Conservation (phyloP, 2,797 vertebrate genomes). For the Microhierax caerulescens region DNA sequence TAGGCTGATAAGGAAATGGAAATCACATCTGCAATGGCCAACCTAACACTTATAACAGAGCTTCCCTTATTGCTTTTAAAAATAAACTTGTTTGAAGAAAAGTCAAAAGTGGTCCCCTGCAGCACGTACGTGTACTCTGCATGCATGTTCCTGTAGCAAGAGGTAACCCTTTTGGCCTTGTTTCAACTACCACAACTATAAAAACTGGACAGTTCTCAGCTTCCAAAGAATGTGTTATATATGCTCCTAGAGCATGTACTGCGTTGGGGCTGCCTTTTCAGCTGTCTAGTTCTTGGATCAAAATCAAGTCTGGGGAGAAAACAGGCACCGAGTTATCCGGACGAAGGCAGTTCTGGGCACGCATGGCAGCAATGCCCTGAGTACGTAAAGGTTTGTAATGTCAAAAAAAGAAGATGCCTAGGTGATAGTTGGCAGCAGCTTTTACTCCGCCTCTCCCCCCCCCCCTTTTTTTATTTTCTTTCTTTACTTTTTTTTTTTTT, state of each 20-base stretch:
- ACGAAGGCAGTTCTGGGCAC: neutral
- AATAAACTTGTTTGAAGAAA: neutral
- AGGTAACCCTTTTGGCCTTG: neutral
- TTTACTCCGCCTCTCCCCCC: neutral
- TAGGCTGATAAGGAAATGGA: neutral
- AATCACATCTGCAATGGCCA: neutral
- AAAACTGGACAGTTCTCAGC: neutral
- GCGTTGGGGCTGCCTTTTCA: neutral
- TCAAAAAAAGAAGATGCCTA: neutral
- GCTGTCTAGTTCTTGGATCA: neutral
- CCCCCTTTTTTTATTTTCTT: no score
- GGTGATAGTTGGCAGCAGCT: neutral
- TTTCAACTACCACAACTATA: neutral
- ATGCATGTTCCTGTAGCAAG: rapidly evolving
- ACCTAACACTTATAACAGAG: neutral
- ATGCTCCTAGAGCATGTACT: neutral
- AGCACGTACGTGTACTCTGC: rapidly evolving
- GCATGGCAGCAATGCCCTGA: neutral
- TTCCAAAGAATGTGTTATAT: neutral
- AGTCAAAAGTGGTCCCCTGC: neutral
- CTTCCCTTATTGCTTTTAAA: neutral
- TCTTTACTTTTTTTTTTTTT: no score
- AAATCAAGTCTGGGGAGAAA: neutral
- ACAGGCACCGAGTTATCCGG: neutral
- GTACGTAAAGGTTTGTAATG: neutral